These are phyloP conservation scores for Oryzias celebensis DNA, from an alignment of 2,113 vertebrate species.

Conservation along the genomic window DNA sequence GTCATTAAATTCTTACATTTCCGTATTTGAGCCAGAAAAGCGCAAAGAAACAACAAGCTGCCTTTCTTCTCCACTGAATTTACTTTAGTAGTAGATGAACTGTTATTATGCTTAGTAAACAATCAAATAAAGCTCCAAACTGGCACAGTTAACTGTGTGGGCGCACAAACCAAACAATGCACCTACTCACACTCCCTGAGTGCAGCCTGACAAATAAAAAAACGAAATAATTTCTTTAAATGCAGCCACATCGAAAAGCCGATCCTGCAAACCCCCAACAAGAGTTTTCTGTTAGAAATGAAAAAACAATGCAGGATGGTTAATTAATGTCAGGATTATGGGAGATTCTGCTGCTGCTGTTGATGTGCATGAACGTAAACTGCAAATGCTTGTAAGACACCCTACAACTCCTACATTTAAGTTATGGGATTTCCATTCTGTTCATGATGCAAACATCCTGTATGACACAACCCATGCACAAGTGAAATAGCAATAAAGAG, in stretches of 20 bases:
- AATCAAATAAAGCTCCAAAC: conserved; percentile 5
- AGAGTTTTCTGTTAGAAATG: background rate
- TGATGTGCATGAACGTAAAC: background rate
- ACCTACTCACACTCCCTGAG: conserved; percentile 39
- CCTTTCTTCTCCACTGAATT: background rate
- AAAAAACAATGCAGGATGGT: background rate
- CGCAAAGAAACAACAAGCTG: background rate
- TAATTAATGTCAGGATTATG: background rate
- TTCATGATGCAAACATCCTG: too few species aligned
- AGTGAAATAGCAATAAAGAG: too few species aligned
- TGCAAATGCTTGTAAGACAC: too few species aligned
- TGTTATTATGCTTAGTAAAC: background rate
- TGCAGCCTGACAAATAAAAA: conserved; percentile 8
- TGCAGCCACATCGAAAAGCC: background rate
- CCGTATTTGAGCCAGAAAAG: background rate
- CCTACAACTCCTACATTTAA: too few species aligned
- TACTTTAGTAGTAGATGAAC: background rate
- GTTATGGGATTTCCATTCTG: too few species aligned
- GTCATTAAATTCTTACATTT: too few species aligned
- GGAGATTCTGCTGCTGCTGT: background rate
- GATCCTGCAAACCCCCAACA: background rate
- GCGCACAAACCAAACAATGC: conserved; percentile 36
- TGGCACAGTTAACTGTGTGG: conserved; percentile 38
- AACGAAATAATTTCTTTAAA: conserved; percentile 32
- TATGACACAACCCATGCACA: too few species aligned